phyloP scores from a whole-genome alignment of 2,888 invertebrate species.

The Theristus sp. region DNA sequence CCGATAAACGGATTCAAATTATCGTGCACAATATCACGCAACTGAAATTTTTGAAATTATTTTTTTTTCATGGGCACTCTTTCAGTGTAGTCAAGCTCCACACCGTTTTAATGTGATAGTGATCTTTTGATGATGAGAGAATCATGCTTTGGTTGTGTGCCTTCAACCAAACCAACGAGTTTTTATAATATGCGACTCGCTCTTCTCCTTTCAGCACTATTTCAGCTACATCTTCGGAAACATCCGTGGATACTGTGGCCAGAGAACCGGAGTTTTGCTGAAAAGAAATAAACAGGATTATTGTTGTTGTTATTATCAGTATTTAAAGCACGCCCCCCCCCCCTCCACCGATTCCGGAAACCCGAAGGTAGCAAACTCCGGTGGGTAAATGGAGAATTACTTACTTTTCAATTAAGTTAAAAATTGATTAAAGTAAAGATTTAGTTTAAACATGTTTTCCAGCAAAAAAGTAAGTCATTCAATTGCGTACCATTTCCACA shows the following conservation, averaged over 20 bases:
- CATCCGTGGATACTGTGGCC: slow-evolving; percentile 3
- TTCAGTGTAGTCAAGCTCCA: too few relatives aligned
- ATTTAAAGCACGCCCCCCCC: too few relatives aligned
- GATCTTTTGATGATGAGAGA: not conserved
- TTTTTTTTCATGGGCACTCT: too few relatives aligned
- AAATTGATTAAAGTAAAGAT: too few relatives aligned
- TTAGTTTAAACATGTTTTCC: not conserved
- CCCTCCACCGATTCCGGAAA: too few relatives aligned
- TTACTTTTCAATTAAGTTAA: too few relatives aligned
- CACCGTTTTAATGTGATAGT: not conserved
- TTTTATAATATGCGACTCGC: slow-evolving; percentile 1
- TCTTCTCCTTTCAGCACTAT: slow-evolving; percentile 7
- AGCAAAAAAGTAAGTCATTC: not conserved
- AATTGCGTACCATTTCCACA: slow-evolving; percentile 1
- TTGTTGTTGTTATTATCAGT: too few relatives aligned
- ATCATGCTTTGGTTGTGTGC: slow-evolving; percentile 1
- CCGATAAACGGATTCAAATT: slow-evolving; percentile 6
- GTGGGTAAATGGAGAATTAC: too few relatives aligned
- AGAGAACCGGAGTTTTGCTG: slow-evolving; percentile 3
- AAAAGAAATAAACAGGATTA: too few relatives aligned
- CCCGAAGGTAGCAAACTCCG: too few relatives aligned
- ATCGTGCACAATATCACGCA: slow-evolving; percentile 6
- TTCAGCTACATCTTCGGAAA: slow-evolving; percentile 7
- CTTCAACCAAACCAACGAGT: slow-evolving; percentile 4
- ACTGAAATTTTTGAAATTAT: too few relatives aligned